A percentile compares a stretch with the other conserved stretches of the same genome.
These are phyloP conservation scores for Darevskia nairensis DNA, from an alignment of 2,797 vertebrate genomes.

Conservation along the genomic window DNA sequence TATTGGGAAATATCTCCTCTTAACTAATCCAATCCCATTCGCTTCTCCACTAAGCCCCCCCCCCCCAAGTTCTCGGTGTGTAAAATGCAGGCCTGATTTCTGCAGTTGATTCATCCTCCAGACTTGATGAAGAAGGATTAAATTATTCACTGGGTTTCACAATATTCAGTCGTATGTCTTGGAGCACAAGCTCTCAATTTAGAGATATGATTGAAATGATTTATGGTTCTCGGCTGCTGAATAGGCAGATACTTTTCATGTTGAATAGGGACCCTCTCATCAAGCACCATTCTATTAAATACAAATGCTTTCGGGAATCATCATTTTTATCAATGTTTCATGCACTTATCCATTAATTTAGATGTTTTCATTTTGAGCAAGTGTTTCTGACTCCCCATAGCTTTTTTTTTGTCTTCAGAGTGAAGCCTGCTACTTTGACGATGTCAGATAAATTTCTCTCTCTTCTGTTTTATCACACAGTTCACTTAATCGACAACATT, in stretches of 20 bases:
- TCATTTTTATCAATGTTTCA: slow-evolving; percentile 7
- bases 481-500: slow-evolving; percentile 8
- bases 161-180: background rate
- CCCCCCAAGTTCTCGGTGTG: background rate
- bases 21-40: background rate
- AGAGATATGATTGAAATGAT: slow-evolving; percentile 17
- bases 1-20: background rate
- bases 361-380: slow-evolving; percentile 24
- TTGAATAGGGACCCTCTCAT: slow-evolving; percentile 11
- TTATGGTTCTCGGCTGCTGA: slow-evolving; percentile 1
- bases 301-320: slow-evolving; percentile 7
- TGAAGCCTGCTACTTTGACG: background rate
- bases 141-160: slow-evolving; percentile 4
- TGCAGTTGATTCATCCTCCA: background rate
- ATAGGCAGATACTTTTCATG: slow-evolving; percentile 10
- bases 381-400: background rate
- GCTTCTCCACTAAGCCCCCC: background rate
- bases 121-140: background rate
- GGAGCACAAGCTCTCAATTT: slow-evolving; percentile 1
- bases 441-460: background rate
- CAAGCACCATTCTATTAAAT: slow-evolving; percentile 27
- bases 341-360: slow-evolving; percentile 9
- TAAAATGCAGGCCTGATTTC: background rate
- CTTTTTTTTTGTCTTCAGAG: background rate
- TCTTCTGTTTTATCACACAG: background rate